These are phyloP conservation scores for Pampusana beccarii DNA, from an alignment of 2,113 vertebrate species.

Conservation along the genomic window DNA sequence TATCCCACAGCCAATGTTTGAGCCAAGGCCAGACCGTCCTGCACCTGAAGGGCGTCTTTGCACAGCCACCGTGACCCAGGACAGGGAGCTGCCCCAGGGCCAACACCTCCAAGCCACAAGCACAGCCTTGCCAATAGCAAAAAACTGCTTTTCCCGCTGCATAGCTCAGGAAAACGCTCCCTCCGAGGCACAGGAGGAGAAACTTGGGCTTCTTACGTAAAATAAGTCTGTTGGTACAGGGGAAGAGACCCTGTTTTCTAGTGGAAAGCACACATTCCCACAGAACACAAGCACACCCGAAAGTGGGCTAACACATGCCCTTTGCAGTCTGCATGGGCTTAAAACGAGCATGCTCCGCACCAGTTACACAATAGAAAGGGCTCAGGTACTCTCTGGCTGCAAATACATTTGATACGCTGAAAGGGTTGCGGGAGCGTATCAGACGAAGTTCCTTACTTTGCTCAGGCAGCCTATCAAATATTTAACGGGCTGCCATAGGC, in stretches of 20 bases:
- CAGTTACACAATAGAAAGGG: not conserved
- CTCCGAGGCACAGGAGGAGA: not conserved
- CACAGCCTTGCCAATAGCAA: not conserved
- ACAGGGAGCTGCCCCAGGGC: not conserved
- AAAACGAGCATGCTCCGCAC: not conserved
- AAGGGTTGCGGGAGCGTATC: conserved; percentile 51
- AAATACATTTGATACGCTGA: conserved; percentile 37
- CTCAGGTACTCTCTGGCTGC: conserved; percentile 47
- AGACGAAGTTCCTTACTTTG: conserved; percentile 82
- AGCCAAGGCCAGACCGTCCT: not conserved
- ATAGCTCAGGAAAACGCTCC: not conserved
- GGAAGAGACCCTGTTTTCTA: not conserved
- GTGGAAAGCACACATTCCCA: fast-evolving
- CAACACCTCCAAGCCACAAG: fast-evolving
- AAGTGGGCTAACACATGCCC: not conserved
- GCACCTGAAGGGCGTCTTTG: not conserved
- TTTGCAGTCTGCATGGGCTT: not conserved
- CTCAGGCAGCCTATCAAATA: conserved; percentile 92
- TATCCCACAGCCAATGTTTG: not conserved
- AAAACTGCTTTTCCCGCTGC: not conserved
- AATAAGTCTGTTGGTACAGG: fast-evolving
- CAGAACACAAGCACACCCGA: not conserved
- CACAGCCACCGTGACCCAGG: fast-evolving
- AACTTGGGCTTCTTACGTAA: not conserved
- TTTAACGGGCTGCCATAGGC: conserved; percentile 91